Base-by-base conservation (phyloP, 2,113 vertebrate species). In the Callipepla californica region DNA sequence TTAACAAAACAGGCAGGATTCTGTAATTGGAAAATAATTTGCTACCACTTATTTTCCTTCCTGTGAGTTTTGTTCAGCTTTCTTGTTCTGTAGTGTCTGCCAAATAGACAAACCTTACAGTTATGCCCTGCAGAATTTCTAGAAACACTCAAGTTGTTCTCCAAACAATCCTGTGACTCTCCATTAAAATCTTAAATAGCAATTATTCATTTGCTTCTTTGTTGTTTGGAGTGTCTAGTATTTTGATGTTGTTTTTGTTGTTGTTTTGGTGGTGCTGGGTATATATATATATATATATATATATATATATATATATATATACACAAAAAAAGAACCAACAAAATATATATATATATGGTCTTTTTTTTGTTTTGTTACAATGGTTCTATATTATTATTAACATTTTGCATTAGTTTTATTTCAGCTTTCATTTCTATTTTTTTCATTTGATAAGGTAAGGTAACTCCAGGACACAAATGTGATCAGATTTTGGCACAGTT, bases 1-100 rank as follows among this genome's bases (percentile, higher is more conserved):
- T 74, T 83, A 63, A 82, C 51, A 61, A 38, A 87, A 74, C 11
- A 80, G n/a, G 23, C 9, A 58, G 18, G 19, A 74, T 85, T 67
- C 59, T 85, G 76, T 66, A 92, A 70, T 9, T 48, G 45, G 45
- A n/a, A 80, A 93, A 86, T 3, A 51, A 67, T 75, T 92, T 94
- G 4, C 40, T 87, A 32, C 7, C 7, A 67, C n/a, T 80, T 70
- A 32, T 13, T 94, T 85, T 80, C 51, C 59, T 90, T 91, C 26
- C 44, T 85, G 9, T 8, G n/a, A 63, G 34, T 73, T 91, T 82
- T 19, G 76, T 90, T 55, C 19, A 34, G 32, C 12, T 89, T 85
- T 17, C 57, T 78, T 85, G 47, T 13, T 28, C 32, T 42, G 13
- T 38, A 78, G 57, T n/a, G 68, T 65, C n/a, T 61, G 20, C 16